Evolutionary conservation across 2,888 invertebrate genomes (phyloP), one percentile per base, ranked within the genome.

Genomic region (Agrotis clavis): DNA sequence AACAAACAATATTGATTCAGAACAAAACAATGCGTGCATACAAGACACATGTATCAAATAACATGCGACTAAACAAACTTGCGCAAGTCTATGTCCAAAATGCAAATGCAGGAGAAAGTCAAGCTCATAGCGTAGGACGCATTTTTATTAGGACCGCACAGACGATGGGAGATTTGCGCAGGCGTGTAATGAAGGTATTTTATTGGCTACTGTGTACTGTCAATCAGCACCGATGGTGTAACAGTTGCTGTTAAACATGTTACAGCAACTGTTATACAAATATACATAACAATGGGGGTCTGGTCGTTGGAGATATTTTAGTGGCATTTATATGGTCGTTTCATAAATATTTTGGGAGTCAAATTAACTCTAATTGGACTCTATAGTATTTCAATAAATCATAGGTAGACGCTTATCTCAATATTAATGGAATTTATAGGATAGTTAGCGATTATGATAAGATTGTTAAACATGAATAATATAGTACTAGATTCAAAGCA

Each of bases 91-190:
- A 62, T 63, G 80, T 84, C 87, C 82, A 81, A 87, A 87, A 92
- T 92, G 93, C 91, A 88, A 93, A 93, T 92, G 87, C 74, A 67
- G 77, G 88, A 86, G 92, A 93, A 92, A 92, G 91, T 88, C 64
- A 67, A 47, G 56, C 61, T 25, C 41, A 56, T 16, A 48, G 88
- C 86, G 93, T 92, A 89, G 92, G 92, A 84, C 77, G 91, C 76
- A 79, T 89, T 90, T 90, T 91, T 92, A 90, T 89, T 83, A 78
- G 79, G 87, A 81, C 87, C 81, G 66, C 84, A 85, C 81, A 74
- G 64, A 65, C 67, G 77, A 66, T 68, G 74, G 53, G 63, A 57
- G 71, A 83, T 86, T 84, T 82, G 88, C 86, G 87, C 75, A 86
- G 87, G 87, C 88, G 87, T 79, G 64, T 61, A 68, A 47, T 67